Percentiles rank a stretch among this genome's conserved stretches.
These are phyloP conservation scores for Scolopax rusticola DNA, from an alignment of 2,797 vertebrate genomes.

Conservation along the genomic window DNA sequence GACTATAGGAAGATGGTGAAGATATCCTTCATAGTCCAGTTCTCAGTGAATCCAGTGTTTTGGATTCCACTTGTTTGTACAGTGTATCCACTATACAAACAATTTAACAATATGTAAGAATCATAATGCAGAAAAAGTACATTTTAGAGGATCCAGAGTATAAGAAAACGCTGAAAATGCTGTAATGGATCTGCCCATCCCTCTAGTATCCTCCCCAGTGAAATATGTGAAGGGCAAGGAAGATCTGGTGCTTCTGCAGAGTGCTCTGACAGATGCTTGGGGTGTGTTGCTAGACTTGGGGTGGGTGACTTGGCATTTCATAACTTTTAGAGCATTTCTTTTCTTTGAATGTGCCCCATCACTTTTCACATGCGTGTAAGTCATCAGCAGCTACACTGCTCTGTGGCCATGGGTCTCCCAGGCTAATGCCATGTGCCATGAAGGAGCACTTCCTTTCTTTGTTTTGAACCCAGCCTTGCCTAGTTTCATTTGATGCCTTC, in stretches of 20 bases:
- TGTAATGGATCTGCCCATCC: background rate
- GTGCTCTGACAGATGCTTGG: background rate
- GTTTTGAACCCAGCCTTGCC: background rate
- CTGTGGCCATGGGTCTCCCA: background rate
- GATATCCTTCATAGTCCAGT: background rate
- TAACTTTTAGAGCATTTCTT: background rate
- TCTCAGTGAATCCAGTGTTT: background rate
- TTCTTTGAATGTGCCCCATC: background rate
- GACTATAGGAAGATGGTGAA: background rate
- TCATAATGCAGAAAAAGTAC: background rate
- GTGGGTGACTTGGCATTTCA: background rate
- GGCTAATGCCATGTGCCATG: background rate
- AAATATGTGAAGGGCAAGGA: background rate
- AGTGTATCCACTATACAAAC: background rate
- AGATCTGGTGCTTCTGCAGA: background rate
- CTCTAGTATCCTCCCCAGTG: accelerated
- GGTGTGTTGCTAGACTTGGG: background rate
- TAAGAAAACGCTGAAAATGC: background rate
- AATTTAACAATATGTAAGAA: background rate
- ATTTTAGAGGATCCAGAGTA: background rate
- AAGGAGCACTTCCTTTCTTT: background rate
- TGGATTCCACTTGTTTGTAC: background rate
- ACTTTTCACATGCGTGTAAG: background rate
- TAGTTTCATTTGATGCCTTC: background rate
- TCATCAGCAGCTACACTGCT: background rate